Evolutionary conservation across 2,888 invertebrate species (phyloP).

Genomic region (Conomelus anceps): DNA sequence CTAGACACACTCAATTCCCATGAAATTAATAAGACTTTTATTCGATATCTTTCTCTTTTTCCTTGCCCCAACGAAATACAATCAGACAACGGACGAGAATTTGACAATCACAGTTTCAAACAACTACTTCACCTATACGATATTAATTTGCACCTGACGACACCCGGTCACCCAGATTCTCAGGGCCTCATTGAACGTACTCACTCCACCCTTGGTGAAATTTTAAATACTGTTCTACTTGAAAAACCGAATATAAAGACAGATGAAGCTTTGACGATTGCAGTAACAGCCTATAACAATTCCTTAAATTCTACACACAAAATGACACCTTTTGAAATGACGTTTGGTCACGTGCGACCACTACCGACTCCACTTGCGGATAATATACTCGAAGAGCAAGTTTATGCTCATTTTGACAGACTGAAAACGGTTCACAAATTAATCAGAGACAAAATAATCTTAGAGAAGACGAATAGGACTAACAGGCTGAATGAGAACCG

Average conservation of each 20-base stretch:
- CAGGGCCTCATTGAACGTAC: not conserved
- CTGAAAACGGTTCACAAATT: not conserved
- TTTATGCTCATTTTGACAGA: not conserved
- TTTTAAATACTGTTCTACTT: not conserved
- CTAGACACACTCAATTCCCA: not conserved
- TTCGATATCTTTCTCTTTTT: not conserved
- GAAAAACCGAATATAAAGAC: not conserved
- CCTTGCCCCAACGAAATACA: not conserved
- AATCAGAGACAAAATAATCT: no score
- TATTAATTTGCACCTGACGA: not conserved
- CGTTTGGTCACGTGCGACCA: no score
- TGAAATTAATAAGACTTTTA: not conserved
- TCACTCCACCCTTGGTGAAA: not conserved
- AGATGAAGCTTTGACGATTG: not conserved
- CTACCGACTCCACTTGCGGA: no score
- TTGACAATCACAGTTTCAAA: not conserved
- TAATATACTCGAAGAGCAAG: not conserved
- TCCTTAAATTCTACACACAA: no score
- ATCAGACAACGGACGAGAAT: not conserved
- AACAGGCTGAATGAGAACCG: not conserved
- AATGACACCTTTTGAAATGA: no score
- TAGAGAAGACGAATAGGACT: not conserved
- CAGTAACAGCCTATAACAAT: no score
- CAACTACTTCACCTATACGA: not conserved
- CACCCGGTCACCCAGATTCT: not conserved